Conservation (phyloP, 2,113 vertebrate genomes). For the Spheniscus mendiculus region DNA sequence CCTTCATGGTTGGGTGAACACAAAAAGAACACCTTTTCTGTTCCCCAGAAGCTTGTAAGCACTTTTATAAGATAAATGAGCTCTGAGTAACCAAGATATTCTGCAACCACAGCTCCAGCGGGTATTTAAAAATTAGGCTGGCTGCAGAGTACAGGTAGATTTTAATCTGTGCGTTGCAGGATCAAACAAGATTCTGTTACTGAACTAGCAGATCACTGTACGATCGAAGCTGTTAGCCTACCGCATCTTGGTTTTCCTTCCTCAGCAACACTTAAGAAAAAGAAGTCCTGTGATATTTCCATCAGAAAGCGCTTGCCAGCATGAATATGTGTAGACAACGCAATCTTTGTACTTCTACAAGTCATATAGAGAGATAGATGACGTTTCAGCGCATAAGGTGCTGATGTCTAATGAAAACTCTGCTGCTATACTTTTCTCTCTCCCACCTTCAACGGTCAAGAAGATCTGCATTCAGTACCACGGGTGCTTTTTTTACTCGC, state of each 20-base stretch:
- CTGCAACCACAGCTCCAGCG: neutral
- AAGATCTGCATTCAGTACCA: neutral
- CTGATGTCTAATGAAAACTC: neutral
- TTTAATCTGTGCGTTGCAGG: neutral
- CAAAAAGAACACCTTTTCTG: neutral
- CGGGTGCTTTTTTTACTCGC: neutral
- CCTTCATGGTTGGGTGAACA: neutral
- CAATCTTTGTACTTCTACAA: neutral
- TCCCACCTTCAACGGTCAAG: neutral
- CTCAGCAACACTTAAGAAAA: neutral
- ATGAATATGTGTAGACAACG: neutral
- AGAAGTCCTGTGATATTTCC: neutral
- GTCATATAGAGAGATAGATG: neutral
- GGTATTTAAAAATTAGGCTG: neutral
- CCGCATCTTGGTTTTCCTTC: neutral
- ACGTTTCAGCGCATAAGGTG: neutral
- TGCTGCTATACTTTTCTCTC: neutral
- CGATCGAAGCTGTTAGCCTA: accelerated
- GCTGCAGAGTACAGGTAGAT: neutral
- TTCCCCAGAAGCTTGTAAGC: neutral
- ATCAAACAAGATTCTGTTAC: neutral
- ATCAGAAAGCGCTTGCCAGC: neutral
- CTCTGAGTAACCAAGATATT: neutral
- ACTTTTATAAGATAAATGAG: neutral
- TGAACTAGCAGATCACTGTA: neutral